Base-by-base conservation (phyloP, 2,888 invertebrate species). In the Drosophila falleni region DNA sequence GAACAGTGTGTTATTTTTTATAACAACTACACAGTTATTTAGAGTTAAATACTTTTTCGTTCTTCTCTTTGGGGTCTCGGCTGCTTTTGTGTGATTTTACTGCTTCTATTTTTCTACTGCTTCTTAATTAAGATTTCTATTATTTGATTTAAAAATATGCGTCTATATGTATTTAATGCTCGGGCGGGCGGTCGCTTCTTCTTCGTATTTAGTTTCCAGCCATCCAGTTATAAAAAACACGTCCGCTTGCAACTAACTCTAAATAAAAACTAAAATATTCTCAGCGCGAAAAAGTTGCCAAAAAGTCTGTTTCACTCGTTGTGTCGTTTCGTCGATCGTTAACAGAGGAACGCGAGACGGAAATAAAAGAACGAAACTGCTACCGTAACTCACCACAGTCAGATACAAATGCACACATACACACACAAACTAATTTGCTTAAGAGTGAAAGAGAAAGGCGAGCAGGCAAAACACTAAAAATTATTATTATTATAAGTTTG, bases 191-290 rank as follows among this genome's bases (percentile, higher is more conserved):
- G 47, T 63, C 63, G 56, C 80, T 80, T 74, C 74, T 81, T 81
- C 60, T 81, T 75, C 80, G 74, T 77, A 72, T 73, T 81, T 80
- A 81, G 80, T 85, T 89, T 92, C 92, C 92, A 92, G 92, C 92
- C 92, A 92, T 92, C 92, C 91, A 92, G 92, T 90, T 83, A 51
- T 56, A 74, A 74, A 79, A 90, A 85, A 87, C 89, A 90, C 92
- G 90, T 91, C 92, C 90, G 90, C 90, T 90, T 88, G 89, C 87
- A 82, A 88, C 90, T 91, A 92, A 83, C 89, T 91, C 91, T 91
- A 89, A 90, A 90, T 90, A 84, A 87, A 90, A 91, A 91, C 92
- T 92, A 85, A 92, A 89, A 41, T 50, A 66, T 80, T 74, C 83
- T 81, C 74, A 55, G 15, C 68, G 56, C 66, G 70, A 58, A 74